Evolutionary conservation across 2,113 vertebrate species (phyloP).

Genomic region (Eulemur macaco): DNA sequence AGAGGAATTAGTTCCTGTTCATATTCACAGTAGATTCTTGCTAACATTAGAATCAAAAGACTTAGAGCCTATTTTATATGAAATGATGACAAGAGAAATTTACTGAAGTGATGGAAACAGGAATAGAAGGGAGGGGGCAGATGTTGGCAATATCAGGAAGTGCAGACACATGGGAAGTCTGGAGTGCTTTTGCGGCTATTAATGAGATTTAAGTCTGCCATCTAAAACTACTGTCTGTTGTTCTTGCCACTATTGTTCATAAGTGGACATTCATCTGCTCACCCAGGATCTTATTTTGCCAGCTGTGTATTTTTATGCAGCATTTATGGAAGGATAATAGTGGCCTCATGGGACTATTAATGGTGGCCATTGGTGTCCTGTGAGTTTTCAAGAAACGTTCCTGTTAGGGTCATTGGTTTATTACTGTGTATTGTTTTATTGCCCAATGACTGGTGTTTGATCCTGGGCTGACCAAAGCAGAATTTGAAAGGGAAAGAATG

Average conservation of each 20-base stretch:
- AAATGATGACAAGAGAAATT: slow-evolving; percentile 28
- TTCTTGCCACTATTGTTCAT: neutral
- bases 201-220: neutral
- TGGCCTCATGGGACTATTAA: neutral
- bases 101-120: neutral
- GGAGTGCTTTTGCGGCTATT: neutral
- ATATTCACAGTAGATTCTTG: slow-evolving; percentile 20
- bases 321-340: neutral
- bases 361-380: neutral
- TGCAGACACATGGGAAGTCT: neutral
- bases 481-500: neutral
- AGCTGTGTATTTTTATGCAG: neutral
- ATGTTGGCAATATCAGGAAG: neutral
- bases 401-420: neutral
- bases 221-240: neutral
- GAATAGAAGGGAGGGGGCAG: neutral
- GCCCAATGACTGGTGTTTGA: neutral
- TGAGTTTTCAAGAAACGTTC: neutral
- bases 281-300: neutral
- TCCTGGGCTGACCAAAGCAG: neutral
- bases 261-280: neutral
- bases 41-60: neutral
- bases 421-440: neutral
- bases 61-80: neutral
- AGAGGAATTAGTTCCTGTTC: neutral